Base-by-base conservation (phyloP, 1,140 invertebrate species). In the Eriocheir sinensis region DNA sequence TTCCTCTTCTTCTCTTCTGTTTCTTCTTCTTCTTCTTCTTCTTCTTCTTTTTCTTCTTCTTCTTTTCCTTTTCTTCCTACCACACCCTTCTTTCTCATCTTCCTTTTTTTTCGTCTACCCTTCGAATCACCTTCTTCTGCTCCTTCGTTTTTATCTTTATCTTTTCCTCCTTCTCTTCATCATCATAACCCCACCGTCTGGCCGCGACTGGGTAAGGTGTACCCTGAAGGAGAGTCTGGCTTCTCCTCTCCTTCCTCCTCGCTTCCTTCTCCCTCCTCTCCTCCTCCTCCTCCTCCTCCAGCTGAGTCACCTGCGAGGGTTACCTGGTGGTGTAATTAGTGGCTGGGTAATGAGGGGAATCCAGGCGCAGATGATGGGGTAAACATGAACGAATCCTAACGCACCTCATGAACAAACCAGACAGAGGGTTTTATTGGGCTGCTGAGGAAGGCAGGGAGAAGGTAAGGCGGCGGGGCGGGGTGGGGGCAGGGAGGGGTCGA, bases 251-350 rank as follows among this genome's bases (percentile, higher is more conserved):
- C 60, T n/a, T 72, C 27, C 60, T 72, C n/a, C n/a, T n/a, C n/a
- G n/a, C n/a, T n/a, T n/a, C n/a, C n/a, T n/a, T n/a, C n/a, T n/a
- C n/a, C n/a, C n/a, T 72, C 60, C 60, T 72, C 60, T 72, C 48
- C 48, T 72, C 60, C 60, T 72, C 60, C 1, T 72, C 60, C 53
- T 60, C 53, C 53, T 48, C 53, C 21, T 60, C 17, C 60, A 72
- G 60, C 60, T n/a, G 60, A 72, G 60, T 72, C 60, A 72, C 60
- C 60, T 27, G 27, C 21, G 60, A 72, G n/a, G 60, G 60, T 72
- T 72, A 72, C 6, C 60, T 72, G 60, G 60, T 72, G 60, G 60
- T 72, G 60, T 72, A 72, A 72, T 72, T 72, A 72, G 60, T 72
- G 60, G 60, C 21, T n/a, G 60, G 60, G 6, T 72, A 72, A 72